Evolutionary conservation across 2,888 invertebrate genomes (phyloP).

Genomic region (Dendrolimus houi): DNA sequence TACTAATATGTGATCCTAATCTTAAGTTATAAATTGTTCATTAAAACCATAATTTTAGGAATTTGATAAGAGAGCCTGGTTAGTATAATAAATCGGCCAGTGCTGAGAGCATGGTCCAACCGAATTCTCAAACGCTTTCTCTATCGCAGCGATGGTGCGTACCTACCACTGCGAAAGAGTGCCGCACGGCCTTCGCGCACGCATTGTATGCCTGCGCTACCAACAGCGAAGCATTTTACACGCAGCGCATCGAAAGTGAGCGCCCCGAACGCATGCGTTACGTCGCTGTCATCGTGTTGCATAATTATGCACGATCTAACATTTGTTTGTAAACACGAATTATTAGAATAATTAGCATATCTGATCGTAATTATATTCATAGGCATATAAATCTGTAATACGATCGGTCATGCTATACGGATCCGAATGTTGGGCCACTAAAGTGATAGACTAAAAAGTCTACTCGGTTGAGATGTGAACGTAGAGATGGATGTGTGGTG

Average conservation of each 20-base stretch:
- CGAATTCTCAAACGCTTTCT: constrained; percentile 74
- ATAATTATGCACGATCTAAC: constrained; percentile 66
- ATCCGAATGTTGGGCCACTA: too few relatives aligned
- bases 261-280: constrained; percentile 23
- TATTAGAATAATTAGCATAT: constrained; percentile 12
- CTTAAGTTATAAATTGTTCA: too few relatives aligned
- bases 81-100: not conserved
- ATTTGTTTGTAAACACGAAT: constrained; percentile 70
- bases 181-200: constrained; percentile 11
- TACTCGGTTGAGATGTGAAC: too few relatives aligned
- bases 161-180: constrained; percentile 4
- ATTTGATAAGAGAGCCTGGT: too few relatives aligned
- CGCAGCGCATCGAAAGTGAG: constrained; percentile 67
- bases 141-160: constrained; percentile 32
- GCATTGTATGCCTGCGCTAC: constrained; percentile 4
- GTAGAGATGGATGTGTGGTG: too few relatives aligned
- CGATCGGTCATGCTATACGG: too few relatives aligned
- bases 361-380: not conserved
- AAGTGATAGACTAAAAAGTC: too few relatives aligned
- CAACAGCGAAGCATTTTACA: constrained; percentile 16
- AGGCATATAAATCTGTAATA: too few relatives aligned
- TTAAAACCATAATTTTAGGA: too few relatives aligned
- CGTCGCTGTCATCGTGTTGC: constrained; percentile 61
- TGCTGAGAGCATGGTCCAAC: constrained; percentile 39
- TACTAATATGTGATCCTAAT: too few relatives aligned